A percentile compares a stretch with the other conserved stretches of the same genome.
Evolutionary conservation across 2,113 vertebrate genomes (phyloP).

Genomic region (Cyprinodon tularosa): DNA sequence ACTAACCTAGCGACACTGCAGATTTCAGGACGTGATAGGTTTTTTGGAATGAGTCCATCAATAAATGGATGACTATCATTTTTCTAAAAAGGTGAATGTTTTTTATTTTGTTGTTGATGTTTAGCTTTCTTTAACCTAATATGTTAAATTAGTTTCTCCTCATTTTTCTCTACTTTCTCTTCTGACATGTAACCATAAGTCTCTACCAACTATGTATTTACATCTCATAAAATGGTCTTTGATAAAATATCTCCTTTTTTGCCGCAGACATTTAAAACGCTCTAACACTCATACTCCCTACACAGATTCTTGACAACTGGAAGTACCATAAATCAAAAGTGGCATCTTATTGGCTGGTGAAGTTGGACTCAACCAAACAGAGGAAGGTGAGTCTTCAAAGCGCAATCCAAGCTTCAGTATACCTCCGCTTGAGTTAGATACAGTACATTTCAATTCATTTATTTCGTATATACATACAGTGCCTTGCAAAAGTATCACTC

Average conservation of each 20-base stretch:
- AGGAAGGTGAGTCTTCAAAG: constrained; percentile 86
- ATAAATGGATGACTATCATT: not conserved
- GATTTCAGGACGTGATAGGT: constrained; percentile 22
- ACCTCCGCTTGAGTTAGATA: not conserved
- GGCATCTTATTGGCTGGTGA: constrained; percentile 95
- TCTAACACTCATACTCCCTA: not conserved
- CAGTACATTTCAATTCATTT: not conserved
- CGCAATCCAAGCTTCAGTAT: not conserved
- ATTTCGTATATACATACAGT: not conserved
- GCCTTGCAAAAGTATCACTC: not conserved
- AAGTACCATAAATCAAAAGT: constrained; percentile 97
- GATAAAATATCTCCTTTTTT: not conserved
- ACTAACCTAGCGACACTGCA: constrained; percentile 8
- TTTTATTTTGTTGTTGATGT: not conserved
- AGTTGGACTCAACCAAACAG: constrained; percentile 94
- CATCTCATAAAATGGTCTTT: not conserved
- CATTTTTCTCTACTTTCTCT: not conserved
- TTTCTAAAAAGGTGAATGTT: constrained; percentile 14
- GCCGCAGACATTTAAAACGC: not conserved
- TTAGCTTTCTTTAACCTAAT: not conserved
- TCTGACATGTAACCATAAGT: not conserved
- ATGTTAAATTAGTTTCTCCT: not conserved
- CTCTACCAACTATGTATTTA: not conserved
- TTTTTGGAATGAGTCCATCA: not conserved
- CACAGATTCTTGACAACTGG: constrained; percentile 96